A percentile compares a stretch with the other conserved stretches of the same genome.
These are phyloP conservation scores for Porites cylindrica DNA, from an alignment of 92 coral and sea anemone species.

Conservation along the genomic window DNA sequence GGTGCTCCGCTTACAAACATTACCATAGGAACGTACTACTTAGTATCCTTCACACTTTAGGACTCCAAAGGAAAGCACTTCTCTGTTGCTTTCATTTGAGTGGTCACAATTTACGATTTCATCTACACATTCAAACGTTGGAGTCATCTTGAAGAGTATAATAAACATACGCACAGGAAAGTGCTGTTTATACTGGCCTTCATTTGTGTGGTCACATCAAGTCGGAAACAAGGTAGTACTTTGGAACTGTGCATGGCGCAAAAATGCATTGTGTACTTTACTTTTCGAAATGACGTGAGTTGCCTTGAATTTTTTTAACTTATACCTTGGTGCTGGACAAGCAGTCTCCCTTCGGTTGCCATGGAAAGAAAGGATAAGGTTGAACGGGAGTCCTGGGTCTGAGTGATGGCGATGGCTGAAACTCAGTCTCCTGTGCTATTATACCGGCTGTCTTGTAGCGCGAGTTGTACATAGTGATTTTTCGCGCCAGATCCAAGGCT, in stretches of 20 bases:
- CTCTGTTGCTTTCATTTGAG: background rate
- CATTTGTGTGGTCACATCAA: too few species aligned
- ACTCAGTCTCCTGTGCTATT: slow-evolving; percentile 49
- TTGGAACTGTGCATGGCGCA: too few species aligned
- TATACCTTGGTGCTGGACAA: slow-evolving; percentile 88
- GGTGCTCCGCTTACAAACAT: too few species aligned
- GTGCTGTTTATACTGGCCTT: too few species aligned
- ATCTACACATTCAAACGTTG: background rate
- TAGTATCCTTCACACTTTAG: background rate
- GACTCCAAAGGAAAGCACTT: background rate
- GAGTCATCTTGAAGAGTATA: background rate
- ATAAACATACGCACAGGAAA: background rate
- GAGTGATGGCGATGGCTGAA: slow-evolving; percentile 61
- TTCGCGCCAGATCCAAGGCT: slow-evolving; percentile 85
- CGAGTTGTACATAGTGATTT: slow-evolving; percentile 83
- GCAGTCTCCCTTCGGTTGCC: slow-evolving; percentile 74
- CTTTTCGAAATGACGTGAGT: background rate
- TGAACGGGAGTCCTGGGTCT: slow-evolving; percentile 79
- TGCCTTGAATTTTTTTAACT: background rate
- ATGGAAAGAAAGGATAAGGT: slow-evolving; percentile 71
- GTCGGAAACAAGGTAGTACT: too few species aligned
- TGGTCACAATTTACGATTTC: background rate
- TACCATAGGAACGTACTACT: background rate
- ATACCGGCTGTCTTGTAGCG: slow-evolving; percentile 73
- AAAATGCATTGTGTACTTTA: background rate